Base-by-base conservation (phyloP, 2,113 vertebrate species). In the Agapornis roseicollis region DNA sequence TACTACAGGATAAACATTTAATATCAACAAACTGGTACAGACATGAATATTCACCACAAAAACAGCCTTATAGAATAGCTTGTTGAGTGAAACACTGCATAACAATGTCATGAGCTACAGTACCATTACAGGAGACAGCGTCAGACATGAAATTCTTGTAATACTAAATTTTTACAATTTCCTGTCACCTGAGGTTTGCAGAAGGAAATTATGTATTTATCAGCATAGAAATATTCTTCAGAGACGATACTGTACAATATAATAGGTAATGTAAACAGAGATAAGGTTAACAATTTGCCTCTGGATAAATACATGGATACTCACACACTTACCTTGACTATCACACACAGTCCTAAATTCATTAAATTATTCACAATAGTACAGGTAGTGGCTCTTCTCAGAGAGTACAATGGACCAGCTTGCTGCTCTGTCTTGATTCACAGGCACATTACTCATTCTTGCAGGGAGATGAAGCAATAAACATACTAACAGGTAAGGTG, bases 121-220 rank as follows among this genome's bases (percentile, higher is more conserved):
- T 5, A 70, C 80, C 64, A 84, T 93, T 53, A 79, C 77, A 69
- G 41, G 16, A 86, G 49, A 72, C 88, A 19, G 58, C 2, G n/a
- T 86, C 69, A 90, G 41, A 81, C 70, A 19, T 3, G 3, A 82
- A 94, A 91, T 94, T 95, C 89, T 79, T 94, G 63, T 53, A 91
- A 85, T 79, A 76, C 58, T 42, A 11, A 61, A 41, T 61, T 87
- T 77, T 92, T 89, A 88, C 63, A 81, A 61, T 83, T 92, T 95
- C 95, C 91, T 95, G 91, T 95, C 93, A 94, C 90, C 86, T 94
- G 89, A 95, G 55, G 56, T 64, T 71, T 65, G 65, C 35, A 72
- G 5, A 56, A 69, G 68, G 37, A 79, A 94, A 81, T 76, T 46
- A 76, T 2, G 53, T 46, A 89, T 88, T 85, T 85, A 90, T 84